These are phyloP conservation scores for Sitta carolinensis DNA, from an alignment of 2,797 vertebrate genomes.

Conservation along the genomic window DNA sequence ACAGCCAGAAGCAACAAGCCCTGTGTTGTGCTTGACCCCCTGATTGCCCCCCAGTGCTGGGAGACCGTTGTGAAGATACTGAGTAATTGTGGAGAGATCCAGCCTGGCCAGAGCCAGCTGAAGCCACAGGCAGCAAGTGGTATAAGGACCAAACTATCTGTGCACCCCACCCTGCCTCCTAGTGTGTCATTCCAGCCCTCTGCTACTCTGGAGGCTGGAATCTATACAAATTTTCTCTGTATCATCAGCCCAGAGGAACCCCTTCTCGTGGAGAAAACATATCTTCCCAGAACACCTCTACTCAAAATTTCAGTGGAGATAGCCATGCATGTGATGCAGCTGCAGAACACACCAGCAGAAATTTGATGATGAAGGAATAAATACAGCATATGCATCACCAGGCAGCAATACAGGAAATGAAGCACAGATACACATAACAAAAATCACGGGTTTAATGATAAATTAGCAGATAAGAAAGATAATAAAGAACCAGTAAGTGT, in stretches of 20 bases:
- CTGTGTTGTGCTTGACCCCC: not conserved
- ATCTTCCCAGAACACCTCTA: not conserved
- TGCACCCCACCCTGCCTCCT: not conserved
- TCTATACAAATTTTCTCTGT: not conserved
- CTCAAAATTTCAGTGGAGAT: not conserved
- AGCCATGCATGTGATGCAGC: not conserved
- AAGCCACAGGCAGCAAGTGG: not conserved
- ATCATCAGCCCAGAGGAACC: not conserved
- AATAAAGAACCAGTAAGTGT: not conserved
- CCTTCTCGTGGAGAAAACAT: not conserved
- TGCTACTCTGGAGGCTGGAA: not conserved
- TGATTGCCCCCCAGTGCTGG: not conserved
- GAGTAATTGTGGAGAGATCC: not conserved
- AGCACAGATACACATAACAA: not conserved
- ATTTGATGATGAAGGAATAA: not conserved
- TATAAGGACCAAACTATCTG: not conserved
- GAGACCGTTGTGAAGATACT: not conserved
- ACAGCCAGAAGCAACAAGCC: not conserved
- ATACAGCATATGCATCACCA: not conserved
- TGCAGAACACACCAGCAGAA: not conserved
- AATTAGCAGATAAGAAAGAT: not conserved
- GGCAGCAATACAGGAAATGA: not conserved
- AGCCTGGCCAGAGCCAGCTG: not conserved
- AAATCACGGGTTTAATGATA: constrained; percentile 1
- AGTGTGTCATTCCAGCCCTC: not conserved